These are phyloP conservation scores for Strigamia crassipes DNA, from an alignment of 2,888 invertebrate species.

Conservation along the genomic window DNA sequence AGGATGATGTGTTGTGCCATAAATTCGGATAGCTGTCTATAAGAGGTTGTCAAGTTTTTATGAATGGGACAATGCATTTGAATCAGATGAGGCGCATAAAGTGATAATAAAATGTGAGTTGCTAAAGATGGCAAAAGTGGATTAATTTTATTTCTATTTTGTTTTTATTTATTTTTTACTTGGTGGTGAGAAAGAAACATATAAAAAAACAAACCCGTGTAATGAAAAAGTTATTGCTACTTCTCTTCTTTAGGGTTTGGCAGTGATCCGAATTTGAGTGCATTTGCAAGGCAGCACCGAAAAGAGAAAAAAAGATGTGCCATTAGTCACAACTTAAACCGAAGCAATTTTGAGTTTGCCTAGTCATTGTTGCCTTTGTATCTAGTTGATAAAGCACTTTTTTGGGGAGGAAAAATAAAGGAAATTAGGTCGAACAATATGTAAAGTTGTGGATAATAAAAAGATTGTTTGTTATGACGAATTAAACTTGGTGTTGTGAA, in stretches of 20 bases:
- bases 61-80: not conserved
- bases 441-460: too few species aligned
- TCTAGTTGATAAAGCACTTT: not conserved
- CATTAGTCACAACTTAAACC: conserved; percentile 10
- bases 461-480: not conserved
- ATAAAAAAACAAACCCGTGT: not conserved
- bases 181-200: not conserved
- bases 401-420: not conserved
- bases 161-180: not conserved
- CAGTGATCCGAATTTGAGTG: conserved; percentile 21
- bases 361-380: conserved; percentile 14
- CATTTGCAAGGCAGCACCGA: not conserved
- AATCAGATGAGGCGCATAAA: not conserved
- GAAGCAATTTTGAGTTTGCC: conserved; percentile 13
- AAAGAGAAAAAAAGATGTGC: not conserved
- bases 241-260: not conserved
- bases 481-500: not conserved
- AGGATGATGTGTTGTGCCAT: not conserved
- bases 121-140: not conserved
- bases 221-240: conserved; percentile 11
- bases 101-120: not conserved
- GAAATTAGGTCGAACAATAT: too few species aligned
- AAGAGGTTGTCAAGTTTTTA: not conserved
- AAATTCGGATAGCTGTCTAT: not conserved
- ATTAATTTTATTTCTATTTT: conserved; percentile 1